Conservation (phyloP, 2,797 vertebrate species). For the Melanotaenia parkinsoni region DNA sequence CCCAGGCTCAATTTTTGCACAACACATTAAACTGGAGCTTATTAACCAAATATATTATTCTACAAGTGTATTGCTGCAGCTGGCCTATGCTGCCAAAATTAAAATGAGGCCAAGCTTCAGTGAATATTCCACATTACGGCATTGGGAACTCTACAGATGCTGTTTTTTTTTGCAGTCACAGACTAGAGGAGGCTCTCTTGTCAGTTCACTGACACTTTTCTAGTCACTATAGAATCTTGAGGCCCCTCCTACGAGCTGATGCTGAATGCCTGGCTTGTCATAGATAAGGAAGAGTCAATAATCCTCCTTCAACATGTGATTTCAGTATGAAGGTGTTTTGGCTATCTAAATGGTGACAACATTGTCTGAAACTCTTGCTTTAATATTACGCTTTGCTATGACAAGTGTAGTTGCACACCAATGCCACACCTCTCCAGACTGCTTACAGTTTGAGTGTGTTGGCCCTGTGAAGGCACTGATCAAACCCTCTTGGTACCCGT, state of each 20-base stretch:
- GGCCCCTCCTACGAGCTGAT: constrained; percentile 33
- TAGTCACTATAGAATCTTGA: constrained; percentile 18
- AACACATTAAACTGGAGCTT: constrained; percentile 17
- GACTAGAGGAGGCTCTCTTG: constrained; percentile 35
- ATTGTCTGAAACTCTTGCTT: constrained; percentile 21
- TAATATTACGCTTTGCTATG: constrained; percentile 7
- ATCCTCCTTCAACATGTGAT: constrained; percentile 56
- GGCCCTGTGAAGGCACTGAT: neutral
- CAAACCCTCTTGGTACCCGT: constrained; percentile 6
- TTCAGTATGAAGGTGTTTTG: constrained; percentile 47
- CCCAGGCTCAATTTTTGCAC: neutral
- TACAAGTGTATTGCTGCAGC: constrained; percentile 31
- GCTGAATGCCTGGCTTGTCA: constrained; percentile 52
- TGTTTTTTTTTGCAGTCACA: constrained; percentile 33
- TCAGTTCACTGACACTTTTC: constrained; percentile 39
- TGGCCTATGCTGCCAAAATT: constrained; percentile 33
- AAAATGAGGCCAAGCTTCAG: constrained; percentile 40
- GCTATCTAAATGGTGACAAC: constrained; percentile 27
- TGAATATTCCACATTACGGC: constrained; percentile 42
- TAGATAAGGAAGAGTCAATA: constrained; percentile 64
- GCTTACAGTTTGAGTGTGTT: neutral
- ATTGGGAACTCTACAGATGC: constrained; percentile 28
- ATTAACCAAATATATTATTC: constrained; percentile 34
- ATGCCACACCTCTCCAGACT: neutral
- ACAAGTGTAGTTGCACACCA: constrained; percentile 14